Conservation (phyloP, 2,797 vertebrate species). For the Pantherophis vulpinus region DNA sequence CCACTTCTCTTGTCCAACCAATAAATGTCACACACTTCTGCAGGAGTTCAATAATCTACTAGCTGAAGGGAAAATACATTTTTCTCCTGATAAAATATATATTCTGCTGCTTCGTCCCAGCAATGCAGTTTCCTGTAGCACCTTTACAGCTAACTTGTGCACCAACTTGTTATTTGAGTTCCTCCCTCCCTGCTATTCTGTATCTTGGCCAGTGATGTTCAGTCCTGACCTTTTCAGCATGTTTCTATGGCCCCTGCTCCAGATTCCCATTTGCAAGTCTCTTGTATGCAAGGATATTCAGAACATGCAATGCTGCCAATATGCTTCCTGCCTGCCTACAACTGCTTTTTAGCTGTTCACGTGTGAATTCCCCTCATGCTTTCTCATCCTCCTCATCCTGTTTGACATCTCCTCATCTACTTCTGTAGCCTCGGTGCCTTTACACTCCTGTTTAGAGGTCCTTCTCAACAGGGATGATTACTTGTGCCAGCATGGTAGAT, state of each 20-base stretch:
- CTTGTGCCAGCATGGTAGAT: neutral
- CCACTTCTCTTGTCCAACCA: neutral
- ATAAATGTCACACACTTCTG: neutral
- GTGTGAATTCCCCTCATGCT: accelerated
- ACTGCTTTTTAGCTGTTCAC: neutral
- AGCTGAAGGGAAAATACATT: neutral
- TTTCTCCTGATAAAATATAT: neutral
- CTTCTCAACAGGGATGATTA: neutral
- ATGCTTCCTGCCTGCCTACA: neutral
- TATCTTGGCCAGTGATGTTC: neutral
- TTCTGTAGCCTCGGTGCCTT: neutral
- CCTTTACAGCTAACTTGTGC: neutral
- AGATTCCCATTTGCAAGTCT: neutral
- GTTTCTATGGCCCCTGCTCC: neutral
- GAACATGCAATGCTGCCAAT: neutral
- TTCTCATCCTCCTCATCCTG: neutral
- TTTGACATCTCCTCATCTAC: neutral
- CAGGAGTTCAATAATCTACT: neutral
- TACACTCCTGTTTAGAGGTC: neutral
- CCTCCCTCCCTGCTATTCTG: neutral
- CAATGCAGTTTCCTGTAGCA: neutral
- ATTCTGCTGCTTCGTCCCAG: neutral
- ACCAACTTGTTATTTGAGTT: neutral
- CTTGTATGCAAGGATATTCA: neutral
- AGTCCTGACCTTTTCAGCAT: neutral